Conservation (phyloP, 2,113 vertebrate species). For the Bagarius yarrelli region DNA sequence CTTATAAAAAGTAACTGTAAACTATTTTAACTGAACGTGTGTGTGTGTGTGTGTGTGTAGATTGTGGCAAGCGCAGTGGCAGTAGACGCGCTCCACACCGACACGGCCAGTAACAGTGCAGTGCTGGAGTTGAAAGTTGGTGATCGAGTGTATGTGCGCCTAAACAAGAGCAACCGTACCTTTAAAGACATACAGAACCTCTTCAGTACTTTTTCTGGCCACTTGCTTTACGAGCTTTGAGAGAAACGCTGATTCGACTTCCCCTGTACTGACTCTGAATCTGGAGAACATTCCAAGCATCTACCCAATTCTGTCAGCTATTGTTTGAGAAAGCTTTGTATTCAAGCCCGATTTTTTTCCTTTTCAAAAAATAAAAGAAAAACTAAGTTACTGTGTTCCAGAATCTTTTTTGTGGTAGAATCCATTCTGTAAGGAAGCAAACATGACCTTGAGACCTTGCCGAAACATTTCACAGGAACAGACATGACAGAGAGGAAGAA, state of each 20-base stretch:
- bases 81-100: slow-evolving; percentile 44
- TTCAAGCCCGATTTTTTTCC: neutral
- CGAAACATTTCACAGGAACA: slow-evolving; percentile 5
- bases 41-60: slow-evolving; percentile 28
- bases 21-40: neutral
- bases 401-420: slow-evolving; percentile 29
- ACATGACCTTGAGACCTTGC: slow-evolving; percentile 22
- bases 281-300: neutral
- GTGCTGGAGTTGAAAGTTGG: slow-evolving; percentile 37
- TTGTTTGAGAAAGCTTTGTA: neutral
- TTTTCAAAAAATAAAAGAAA: slow-evolving; percentile 33
- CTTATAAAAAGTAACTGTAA: no score
- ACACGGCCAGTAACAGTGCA: slow-evolving; percentile 47
- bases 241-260: neutral
- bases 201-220: slow-evolving; percentile 51
- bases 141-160: slow-evolving; percentile 42
- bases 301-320: neutral
- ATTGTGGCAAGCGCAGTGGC: slow-evolving; percentile 47
- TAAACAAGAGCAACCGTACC: slow-evolving; percentile 30
- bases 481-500: slow-evolving; percentile 5
- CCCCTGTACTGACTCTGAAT: neutral
- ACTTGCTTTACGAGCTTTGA: slow-evolving; percentile 49
- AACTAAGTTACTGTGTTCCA: slow-evolving; percentile 9
- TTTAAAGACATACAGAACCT: slow-evolving; percentile 27
- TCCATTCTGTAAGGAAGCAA: slow-evolving; percentile 21